These are phyloP conservation scores for Pseudonaja textilis DNA, from an alignment of 2,113 vertebrate genomes.

Conservation along the genomic window DNA sequence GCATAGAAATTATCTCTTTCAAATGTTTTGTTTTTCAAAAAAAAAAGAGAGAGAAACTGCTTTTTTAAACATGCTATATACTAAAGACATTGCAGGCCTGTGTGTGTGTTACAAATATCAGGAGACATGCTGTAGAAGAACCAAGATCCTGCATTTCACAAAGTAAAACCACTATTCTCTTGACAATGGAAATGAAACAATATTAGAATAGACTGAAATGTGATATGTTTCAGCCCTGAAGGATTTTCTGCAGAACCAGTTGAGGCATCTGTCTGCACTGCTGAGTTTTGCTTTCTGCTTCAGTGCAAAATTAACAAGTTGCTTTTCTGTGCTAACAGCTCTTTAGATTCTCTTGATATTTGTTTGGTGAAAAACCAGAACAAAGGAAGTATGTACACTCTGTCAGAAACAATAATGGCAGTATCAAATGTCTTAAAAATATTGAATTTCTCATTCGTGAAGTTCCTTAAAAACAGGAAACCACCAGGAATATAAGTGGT, in stretches of 20 bases:
- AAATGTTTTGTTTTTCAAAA: background rate
- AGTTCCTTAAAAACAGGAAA: background rate
- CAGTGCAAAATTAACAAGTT: background rate
- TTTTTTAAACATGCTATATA: background rate
- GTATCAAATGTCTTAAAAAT: background rate
- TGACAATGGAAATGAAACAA: background rate
- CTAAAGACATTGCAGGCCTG: background rate
- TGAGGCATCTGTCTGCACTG: background rate
- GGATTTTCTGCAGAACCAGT: background rate
- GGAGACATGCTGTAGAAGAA: background rate
- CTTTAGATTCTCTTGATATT: background rate
- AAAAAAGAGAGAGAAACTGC: accelerated
- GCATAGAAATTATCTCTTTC: background rate
- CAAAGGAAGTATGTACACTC: background rate
- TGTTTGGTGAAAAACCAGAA: background rate
- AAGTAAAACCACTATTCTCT: background rate
- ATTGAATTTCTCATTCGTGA: background rate
- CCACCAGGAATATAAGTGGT: background rate
- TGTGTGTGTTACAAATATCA: background rate
- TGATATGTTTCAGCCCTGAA: background rate
- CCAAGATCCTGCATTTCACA: constrained; percentile 19
- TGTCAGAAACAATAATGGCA: background rate
- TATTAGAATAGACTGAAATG: background rate
- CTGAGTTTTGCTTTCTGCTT: constrained; percentile 5
- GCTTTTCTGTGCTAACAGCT: background rate